Evolutionary conservation across 2,797 vertebrate genomes (phyloP).

Genomic region (Simalia tracyae): DNA sequence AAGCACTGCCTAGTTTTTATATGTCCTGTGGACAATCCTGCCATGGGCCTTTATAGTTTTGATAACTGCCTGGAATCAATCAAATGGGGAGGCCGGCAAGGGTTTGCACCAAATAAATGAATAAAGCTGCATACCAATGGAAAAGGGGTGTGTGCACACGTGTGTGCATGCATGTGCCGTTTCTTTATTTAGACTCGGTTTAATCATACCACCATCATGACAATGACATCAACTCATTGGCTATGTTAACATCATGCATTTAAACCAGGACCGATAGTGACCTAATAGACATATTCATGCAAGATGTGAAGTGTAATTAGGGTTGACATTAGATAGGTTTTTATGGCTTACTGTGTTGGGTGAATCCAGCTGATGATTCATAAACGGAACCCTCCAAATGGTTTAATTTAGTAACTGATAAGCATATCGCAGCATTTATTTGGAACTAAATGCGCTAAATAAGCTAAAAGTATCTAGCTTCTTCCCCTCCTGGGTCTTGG

Average conservation of each 20-base stretch:
- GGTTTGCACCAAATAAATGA: not conserved
- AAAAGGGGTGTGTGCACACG: no score
- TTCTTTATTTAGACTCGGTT: not conserved
- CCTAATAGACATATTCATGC: not conserved
- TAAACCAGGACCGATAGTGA: not conserved
- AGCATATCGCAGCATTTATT: not conserved
- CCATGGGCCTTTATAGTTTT: not conserved
- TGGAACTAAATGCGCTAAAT: not conserved
- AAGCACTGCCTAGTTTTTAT: not conserved
- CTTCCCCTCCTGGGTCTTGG: no score
- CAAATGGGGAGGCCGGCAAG: not conserved
- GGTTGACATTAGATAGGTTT: not conserved
- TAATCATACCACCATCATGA: not conserved
- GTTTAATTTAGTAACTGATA: not conserved
- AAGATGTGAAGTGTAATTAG: not conserved
- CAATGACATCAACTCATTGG: not conserved
- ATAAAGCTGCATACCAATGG: not conserved
- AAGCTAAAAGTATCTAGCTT: not conserved
- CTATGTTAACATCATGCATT: not conserved
- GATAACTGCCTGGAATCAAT: not conserved
- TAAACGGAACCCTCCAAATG: not conserved
- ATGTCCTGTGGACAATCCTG: not conserved
- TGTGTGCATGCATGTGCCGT: not conserved
- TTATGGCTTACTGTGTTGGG: not conserved
- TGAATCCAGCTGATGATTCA: not conserved